Evolutionary conservation across 2,797 vertebrate genomes (phyloP), one percentile per base, ranked within the genome.

Genomic region (Malacoctenus gilli): DNA sequence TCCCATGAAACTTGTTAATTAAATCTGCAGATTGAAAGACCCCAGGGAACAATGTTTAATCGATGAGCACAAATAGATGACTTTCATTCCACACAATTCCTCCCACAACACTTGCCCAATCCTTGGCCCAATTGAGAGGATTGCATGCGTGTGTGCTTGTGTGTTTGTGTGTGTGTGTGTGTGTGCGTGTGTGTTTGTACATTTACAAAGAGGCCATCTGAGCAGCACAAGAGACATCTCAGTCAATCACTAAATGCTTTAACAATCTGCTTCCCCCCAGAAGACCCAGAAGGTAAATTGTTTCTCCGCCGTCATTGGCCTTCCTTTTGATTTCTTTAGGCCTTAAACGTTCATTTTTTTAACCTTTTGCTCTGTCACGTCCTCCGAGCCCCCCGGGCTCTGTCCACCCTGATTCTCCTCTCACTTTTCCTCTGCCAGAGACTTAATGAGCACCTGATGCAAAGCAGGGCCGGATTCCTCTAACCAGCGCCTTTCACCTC

Each of bases 51-150:
- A 50, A 73, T 82, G 83, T 72, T 83, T 83, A 84, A 87, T 86
- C 80, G 42, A 80, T 84, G 77, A 75, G 80, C 75, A 82, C 80
- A 86, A 85, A 83, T 78, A 85, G 77, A 85, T 68, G 78, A 74
- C 73, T 84, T 77, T 82, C 58, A 75, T 80, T 85, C 53, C 38
- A 58, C 35, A 41, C 60, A 75, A 68, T 59, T 72, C 56, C 55
- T 65, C 60, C 50, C 55, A 38, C 44, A 44, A 67, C 22, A 30
- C 59, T 42, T 14, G 23, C 20, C 52, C 42, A 62, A 63, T 59
- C 54, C 37, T 37, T 9, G 52, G 28, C 48, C 72, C 50, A 59
- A 46, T 40, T 69, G 34, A 63, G 36, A 44, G 14, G 22, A 38
- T n/a, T 39, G 39, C 11, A 41, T 18, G 34, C 21, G 34, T 12